Evolutionary conservation across 2,888 invertebrate genomes (phyloP), one percentile per base, ranked within the genome.

Genomic region (Drosophila greeni): DNA sequence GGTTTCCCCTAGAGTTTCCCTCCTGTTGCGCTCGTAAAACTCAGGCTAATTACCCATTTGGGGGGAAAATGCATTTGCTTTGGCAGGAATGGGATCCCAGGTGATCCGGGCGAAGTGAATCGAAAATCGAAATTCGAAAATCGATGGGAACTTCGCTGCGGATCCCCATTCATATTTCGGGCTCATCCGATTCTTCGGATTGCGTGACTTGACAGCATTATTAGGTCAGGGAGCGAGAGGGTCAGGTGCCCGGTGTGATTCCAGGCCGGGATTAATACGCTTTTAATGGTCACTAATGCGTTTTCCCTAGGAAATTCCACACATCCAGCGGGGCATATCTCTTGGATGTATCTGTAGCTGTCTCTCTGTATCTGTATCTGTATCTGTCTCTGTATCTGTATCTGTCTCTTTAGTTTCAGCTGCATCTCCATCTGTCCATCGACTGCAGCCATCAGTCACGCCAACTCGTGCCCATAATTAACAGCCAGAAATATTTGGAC

Each of bases 401-500:
- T 23, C 40, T 40, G 14, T 8, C 14, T 20, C 52, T 54, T 24
- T n/a, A n/a, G n/a, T n/a, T n/a, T n/a, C 52, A 34, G 7, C 5
- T 42, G 1, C 18, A 37, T 37, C 39, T 20, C 23, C 18, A 34
- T 18, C 23, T 24, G 8, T 14, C 31, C 37, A 47, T 47, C 16
- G 14, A 14, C 18, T 14, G 14, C 34, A 20, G 23, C 43, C 51
- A 60, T 58, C 64, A 53, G 75, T 64, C 66, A 73, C 67, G 64
- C 83, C 43, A 77, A 83, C 79, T 81, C 79, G 79, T 81, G 84
- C 79, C 82, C 54, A 81, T 83, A 79, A 79, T 79, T 79, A 79
- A 75, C 84, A 81, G 78, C 54, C 74, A 58, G 69, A 83, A 74
- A 75, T 78, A 78, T 79, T 79, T 83, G 76, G 74, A 77, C 82